A percentile compares a stretch with the other conserved stretches of the same genome.
Evolutionary conservation across 2,888 invertebrate species (phyloP).

Genomic region (Eretmocerus hayati): DNA sequence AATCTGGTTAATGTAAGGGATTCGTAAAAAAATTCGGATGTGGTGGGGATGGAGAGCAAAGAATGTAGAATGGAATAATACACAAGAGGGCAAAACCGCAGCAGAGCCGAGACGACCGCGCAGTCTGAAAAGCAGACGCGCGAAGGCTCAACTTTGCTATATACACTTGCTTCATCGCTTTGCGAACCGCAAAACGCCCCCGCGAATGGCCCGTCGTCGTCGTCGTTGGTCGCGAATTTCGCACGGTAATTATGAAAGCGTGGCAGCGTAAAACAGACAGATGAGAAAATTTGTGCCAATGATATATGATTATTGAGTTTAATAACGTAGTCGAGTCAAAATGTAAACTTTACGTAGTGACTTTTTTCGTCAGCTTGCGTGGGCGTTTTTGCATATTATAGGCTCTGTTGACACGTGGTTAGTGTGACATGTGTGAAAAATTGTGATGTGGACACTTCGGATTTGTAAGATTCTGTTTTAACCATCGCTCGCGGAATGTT

Average conservation of each 20-base stretch:
- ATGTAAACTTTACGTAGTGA: too few relatives aligned
- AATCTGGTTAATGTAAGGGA: slow-evolving; percentile 15
- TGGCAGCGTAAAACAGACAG: not conserved
- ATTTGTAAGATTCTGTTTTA: too few relatives aligned
- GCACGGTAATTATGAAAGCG: slow-evolving; percentile 7
- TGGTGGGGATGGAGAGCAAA: not conserved
- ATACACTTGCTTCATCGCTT: slow-evolving; percentile 15
- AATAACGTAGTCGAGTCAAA: too few relatives aligned
- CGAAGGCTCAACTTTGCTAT: slow-evolving; percentile 9
- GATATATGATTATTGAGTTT: too few relatives aligned
- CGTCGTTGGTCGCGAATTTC: slow-evolving; percentile 7
- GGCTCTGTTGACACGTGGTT: too few relatives aligned
- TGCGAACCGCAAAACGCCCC: not conserved
- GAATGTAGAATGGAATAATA: not conserved
- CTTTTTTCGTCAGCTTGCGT: too few relatives aligned
- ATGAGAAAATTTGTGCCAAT: too few relatives aligned
- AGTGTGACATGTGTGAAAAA: too few relatives aligned
- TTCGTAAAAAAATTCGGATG: slow-evolving; percentile 2
- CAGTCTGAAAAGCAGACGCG: slow-evolving; percentile 4
- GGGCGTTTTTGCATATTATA: too few relatives aligned
- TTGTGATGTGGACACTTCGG: too few relatives aligned
- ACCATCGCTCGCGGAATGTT: too few relatives aligned
- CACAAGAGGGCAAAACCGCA: not conserved
- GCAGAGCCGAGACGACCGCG: too few relatives aligned
- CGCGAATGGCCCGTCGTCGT: not conserved